These are phyloP conservation scores for Engystomops pustulosus DNA, from an alignment of 2,113 vertebrate species.

Conservation along the genomic window DNA sequence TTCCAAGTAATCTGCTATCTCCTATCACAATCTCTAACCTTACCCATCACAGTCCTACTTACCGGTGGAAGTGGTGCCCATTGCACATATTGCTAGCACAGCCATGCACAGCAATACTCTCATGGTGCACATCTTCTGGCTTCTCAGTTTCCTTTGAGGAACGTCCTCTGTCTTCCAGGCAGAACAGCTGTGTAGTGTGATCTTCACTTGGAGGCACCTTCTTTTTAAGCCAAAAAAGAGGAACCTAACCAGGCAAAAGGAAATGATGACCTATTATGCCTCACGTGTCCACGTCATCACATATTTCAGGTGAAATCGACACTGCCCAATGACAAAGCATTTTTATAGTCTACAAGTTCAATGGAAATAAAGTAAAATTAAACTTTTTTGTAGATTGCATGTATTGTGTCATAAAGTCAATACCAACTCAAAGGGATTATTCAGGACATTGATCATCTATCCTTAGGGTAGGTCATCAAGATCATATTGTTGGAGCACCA, in stretches of 20 bases:
- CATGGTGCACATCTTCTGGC: conserved; percentile 27
- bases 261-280: conserved; percentile 28
- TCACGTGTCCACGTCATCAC: neutral
- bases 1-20: no score
- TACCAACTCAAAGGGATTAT: no score
- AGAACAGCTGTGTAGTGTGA: conserved; percentile 14
- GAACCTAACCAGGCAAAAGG: conserved; percentile 25
- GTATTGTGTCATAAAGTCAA: no score
- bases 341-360: neutral
- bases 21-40: no score
- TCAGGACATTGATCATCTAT: no score
- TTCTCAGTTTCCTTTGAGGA: neutral
- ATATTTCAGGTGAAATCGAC: neutral
- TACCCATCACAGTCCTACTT: neutral
- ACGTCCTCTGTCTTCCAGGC: neutral
- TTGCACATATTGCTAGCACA: conserved; percentile 11
- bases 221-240: conserved; percentile 37
- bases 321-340: neutral
- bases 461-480: no score
- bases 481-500: no score
- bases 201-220: neutral
- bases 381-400: no score
- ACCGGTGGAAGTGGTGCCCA: conserved; percentile 4
- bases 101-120: conserved; percentile 28
- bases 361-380: no score